Evolutionary conservation across 2,888 invertebrate species (phyloP).

Genomic region (Folsomia candida): DNA sequence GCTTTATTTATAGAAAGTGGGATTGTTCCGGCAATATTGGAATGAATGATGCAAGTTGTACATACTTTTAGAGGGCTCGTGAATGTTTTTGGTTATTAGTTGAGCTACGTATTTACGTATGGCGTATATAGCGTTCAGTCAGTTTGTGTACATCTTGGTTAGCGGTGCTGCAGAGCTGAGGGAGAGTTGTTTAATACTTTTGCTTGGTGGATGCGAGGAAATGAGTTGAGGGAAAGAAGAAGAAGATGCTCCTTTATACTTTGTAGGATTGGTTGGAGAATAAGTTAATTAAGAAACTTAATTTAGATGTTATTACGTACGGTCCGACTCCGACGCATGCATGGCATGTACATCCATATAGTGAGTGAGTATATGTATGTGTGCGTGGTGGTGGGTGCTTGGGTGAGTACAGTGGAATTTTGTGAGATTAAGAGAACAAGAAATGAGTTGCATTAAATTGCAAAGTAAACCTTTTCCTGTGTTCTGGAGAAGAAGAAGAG

Average conservation of each 20-base stretch:
- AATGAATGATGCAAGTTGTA: no score
- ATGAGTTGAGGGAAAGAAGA: no score
- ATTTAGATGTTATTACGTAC: slow-evolving; percentile 38
- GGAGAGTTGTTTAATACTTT: background rate
- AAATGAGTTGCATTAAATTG: slow-evolving; percentile 20
- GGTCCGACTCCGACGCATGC: background rate
- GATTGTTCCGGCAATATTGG: no score
- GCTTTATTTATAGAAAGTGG: no score
- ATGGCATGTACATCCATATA: no score
- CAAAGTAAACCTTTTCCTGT: slow-evolving; percentile 4
- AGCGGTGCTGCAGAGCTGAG: background rate
- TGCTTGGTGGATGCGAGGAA: no score
- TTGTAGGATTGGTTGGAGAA: slow-evolving; percentile 21
- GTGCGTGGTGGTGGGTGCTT: background rate
- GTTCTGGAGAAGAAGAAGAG: no score
- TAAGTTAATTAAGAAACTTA: slow-evolving; percentile 45
- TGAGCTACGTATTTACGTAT: background rate
- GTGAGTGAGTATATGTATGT: background rate
- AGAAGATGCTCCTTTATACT: no score
- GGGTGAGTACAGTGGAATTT: slow-evolving; percentile 38
- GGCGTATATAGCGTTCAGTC: background rate
- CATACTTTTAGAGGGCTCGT: no score
- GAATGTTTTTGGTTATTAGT: no score
- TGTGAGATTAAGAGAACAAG: slow-evolving; percentile 35
- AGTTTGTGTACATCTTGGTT: background rate